Evolutionary conservation across 2,113 vertebrate genomes (phyloP).

Genomic region (Ceyx melanurus): DNA sequence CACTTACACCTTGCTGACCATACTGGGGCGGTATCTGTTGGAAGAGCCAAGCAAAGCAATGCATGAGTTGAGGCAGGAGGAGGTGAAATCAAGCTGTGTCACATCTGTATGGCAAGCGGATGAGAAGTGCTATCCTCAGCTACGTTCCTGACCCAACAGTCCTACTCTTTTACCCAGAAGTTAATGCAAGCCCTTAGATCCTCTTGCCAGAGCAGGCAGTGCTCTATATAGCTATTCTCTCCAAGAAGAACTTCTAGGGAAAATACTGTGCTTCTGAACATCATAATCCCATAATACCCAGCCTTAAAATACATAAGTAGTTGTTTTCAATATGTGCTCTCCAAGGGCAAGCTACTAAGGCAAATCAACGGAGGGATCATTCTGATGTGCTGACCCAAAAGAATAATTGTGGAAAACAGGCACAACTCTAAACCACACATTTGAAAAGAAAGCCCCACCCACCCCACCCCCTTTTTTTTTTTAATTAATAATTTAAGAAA

Average conservation of each 20-base stretch:
- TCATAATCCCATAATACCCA: background rate
- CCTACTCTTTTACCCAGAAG: background rate
- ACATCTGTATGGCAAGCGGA: background rate
- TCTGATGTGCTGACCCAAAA: background rate
- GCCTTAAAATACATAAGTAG: background rate
- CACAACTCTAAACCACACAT: background rate
- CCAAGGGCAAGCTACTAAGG: background rate
- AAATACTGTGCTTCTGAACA: background rate
- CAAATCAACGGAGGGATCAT: background rate
- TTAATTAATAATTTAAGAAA: background rate
- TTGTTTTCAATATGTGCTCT: background rate
- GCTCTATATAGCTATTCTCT: background rate
- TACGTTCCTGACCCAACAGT: background rate
- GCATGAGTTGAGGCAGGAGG: conserved; percentile 8
- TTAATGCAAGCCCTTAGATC: background rate
- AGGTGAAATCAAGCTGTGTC: background rate
- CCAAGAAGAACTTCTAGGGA: background rate
- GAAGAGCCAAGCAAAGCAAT: conserved; percentile 68
- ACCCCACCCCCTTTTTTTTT: background rate
- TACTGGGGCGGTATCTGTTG: conserved; percentile 93
- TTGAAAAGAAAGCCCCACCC: background rate
- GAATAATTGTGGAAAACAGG: background rate
- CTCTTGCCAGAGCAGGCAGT: background rate
- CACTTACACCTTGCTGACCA: conserved; percentile 87
- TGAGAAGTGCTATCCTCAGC: background rate